phyloP scores from a whole-genome alignment of 1,140 invertebrate genomes.

The Ruditapes philippinarum region DNA sequence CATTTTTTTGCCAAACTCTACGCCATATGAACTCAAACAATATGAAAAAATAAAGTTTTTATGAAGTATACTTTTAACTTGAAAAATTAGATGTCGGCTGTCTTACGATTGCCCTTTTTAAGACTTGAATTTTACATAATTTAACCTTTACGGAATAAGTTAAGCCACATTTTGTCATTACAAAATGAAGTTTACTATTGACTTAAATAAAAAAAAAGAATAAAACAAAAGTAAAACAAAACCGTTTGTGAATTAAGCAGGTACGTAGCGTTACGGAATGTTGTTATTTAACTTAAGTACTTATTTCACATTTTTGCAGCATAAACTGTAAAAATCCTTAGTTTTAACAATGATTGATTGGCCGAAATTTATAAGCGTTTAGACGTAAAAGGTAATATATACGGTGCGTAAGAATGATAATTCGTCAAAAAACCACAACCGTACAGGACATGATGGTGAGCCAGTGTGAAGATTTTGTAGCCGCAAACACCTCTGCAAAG shows the following conservation, averaged over 20 bases:
- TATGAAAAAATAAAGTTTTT: too few species aligned
- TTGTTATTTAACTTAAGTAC: not conserved
- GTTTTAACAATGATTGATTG: constrained; percentile 3
- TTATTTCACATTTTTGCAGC: not conserved
- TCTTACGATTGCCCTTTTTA: too few species aligned
- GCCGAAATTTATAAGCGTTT: not conserved
- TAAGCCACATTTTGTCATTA: too few species aligned
- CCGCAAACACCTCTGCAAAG: not conserved
- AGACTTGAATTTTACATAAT: too few species aligned
- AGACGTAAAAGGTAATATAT: not conserved
- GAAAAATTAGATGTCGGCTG: too few species aligned
- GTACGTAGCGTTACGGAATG: not conserved
- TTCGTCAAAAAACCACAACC: constrained; percentile 27
- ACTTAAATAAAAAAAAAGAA: not conserved
- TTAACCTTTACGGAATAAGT: too few species aligned
- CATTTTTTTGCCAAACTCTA: too few species aligned
- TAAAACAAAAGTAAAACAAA: not conserved
- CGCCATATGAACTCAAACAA: too few species aligned
- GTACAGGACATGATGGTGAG: not conserved
- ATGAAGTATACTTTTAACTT: too few species aligned
- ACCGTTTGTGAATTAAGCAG: too few species aligned
- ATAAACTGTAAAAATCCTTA: not conserved
- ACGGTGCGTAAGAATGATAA: constrained; percentile 38
- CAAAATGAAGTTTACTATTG: too few species aligned
- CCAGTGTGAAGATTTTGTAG: not conserved